Evolutionary conservation across 2,888 invertebrate genomes (phyloP), one percentile per base, ranked within the genome.

Genomic region (Disparrhopalites patrizii): DNA sequence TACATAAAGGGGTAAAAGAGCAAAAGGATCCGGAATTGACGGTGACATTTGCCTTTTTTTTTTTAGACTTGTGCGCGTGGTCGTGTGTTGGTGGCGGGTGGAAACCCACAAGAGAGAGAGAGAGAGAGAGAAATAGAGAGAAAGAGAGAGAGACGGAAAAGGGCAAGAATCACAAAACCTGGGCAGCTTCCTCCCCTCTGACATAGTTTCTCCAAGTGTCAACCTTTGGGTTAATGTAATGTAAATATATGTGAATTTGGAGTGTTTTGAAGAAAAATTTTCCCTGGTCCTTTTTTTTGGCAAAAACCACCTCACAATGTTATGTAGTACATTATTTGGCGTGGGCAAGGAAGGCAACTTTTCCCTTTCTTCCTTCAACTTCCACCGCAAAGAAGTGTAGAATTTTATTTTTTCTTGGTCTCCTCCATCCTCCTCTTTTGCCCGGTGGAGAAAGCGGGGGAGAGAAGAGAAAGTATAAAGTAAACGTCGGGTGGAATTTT

Each of bases 231-330:
- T 15, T 43, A 43, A 43, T 43, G n/a, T 43, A 43, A 43, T 43
- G 43, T 43, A 43, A 43, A 43, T 43, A 43, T 43, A 43, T 43
- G 43, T 43, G 43, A 43, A 43, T 20, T 43, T 43, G 43, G n/a
- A 43, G 43, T 43, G 43, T 43, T 43, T 5, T 5, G n/a, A 43
- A 10, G 43, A 20, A 43, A 43, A 43, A 43, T 18, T 5, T 43
- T n/a, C n/a, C n/a, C n/a, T n/a, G n/a, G n/a, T n/a, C n/a, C n/a
- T n/a, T n/a, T n/a, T n/a, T n/a, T n/a, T n/a, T n/a, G n/a, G n/a
- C n/a, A n/a, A 5, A 10, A 43, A 10, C 36, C 36, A 36, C 7
- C 36, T 36, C 15, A 43, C 43, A 5, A 43, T 18, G 43, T 43
- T 20, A 43, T 43, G 43, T 15, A 43, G 43, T 43, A 10, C 5